Percentiles rank a stretch among this genome's conserved stretches.
Evolutionary conservation across 2,113 vertebrate genomes (phyloP).

Genomic region (Coryphaenoides rupestris): DNA sequence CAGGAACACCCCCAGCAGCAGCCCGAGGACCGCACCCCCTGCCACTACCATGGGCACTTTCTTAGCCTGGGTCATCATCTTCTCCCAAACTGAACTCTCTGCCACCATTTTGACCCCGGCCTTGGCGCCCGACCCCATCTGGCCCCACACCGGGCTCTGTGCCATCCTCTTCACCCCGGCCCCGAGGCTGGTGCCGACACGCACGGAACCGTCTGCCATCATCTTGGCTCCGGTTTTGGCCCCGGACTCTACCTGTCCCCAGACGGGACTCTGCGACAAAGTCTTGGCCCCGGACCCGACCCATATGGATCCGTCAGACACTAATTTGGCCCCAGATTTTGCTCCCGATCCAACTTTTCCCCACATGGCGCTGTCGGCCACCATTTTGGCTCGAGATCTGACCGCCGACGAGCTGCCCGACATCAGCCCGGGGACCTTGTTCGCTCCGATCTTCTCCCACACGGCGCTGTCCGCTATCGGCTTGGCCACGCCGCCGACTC

Average conservation of each 20-base stretch:
- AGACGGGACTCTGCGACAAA: slow-evolving; percentile 49
- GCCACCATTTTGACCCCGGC: slow-evolving; percentile 52
- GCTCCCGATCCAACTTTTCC: slow-evolving; percentile 48
- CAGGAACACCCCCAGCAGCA: slow-evolving; percentile 62
- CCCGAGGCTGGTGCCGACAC: slow-evolving; percentile 38
- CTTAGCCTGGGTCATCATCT: slow-evolving; percentile 33
- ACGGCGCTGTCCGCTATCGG: slow-evolving; percentile 37
- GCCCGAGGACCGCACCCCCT: slow-evolving; percentile 62
- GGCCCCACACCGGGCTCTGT: slow-evolving; percentile 56
- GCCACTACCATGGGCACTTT: slow-evolving; percentile 54
- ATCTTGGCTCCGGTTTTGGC: slow-evolving; percentile 50
- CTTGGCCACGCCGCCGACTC: slow-evolving; percentile 48
- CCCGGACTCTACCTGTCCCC: slow-evolving; percentile 54
- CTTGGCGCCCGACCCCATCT: slow-evolving; percentile 53
- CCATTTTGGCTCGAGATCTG: not conserved
- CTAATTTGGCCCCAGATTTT: slow-evolving; percentile 29
- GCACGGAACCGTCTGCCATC: slow-evolving; percentile 40
- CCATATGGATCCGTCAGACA: slow-evolving; percentile 38
- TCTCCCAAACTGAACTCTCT: slow-evolving; percentile 61
- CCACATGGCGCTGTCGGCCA: slow-evolving; percentile 30
- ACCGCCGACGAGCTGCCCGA: not conserved
- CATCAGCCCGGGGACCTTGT: not conserved
- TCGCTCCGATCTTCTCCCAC: slow-evolving; percentile 3
- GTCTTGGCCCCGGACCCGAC: slow-evolving; percentile 46
- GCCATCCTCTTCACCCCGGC: slow-evolving; percentile 52